Percentiles rank a stretch among this genome's conserved stretches.
phyloP scores from a whole-genome alignment of 2,113 vertebrate species.

The Plotosus lineatus region DNA sequence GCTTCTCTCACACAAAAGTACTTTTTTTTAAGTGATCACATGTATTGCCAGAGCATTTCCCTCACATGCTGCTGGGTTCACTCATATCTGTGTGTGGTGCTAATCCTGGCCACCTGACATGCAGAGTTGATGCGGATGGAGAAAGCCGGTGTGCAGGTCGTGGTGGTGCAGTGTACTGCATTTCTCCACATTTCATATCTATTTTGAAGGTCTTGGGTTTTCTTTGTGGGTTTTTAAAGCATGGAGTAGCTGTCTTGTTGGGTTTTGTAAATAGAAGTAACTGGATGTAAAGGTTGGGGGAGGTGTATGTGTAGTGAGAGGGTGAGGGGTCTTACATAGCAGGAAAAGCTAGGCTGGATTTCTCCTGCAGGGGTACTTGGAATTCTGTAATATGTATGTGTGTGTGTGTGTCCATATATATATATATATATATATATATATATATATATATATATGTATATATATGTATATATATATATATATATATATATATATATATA shows the following conservation, averaged over 20 bases:
- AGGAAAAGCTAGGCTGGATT: not conserved
- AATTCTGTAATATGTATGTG: slow-evolving; percentile 30
- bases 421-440: no score
- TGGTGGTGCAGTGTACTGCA: not conserved
- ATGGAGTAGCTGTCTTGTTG: slow-evolving; percentile 9
- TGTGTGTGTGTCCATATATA: not conserved
- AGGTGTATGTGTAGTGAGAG: slow-evolving; percentile 27
- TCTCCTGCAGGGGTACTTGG: slow-evolving; percentile 49
- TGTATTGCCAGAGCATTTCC: no score
- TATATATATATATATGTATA: no score
- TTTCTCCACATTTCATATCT: not conserved
- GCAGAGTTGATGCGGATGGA: not conserved
- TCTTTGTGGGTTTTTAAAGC: not conserved
- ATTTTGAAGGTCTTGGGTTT: not conserved
- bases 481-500: not conserved
- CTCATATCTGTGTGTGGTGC: not conserved
- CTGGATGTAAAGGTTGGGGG: slow-evolving; percentile 24
- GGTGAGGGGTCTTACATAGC: slow-evolving; percentile 37
- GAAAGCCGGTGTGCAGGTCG: not conserved
- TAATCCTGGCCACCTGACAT: not conserved
- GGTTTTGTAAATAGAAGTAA: not conserved
- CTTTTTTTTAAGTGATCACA: no score
- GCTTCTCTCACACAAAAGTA: no score
- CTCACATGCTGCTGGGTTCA: no score
- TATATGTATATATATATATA: slow-evolving; percentile 19